Evolutionary conservation across 1,140 invertebrate genomes (phyloP).

Genomic region (Magallana ariakensis): DNA sequence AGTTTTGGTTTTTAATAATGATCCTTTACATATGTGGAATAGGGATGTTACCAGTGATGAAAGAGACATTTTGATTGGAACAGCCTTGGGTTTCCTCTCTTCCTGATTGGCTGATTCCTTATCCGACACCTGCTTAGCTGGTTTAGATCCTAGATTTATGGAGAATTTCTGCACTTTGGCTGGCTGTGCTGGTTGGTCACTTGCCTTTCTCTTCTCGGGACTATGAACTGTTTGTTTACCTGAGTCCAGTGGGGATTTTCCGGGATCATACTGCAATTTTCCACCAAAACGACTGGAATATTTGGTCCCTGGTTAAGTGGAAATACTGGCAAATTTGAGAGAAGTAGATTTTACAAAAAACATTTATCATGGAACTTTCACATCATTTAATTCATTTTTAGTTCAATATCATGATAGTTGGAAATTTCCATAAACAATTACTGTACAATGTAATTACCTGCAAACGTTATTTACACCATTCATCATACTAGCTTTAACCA

Average conservation of each 20-base stretch:
- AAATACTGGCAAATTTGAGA: conserved; percentile 36
- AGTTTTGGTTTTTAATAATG: too few species aligned
- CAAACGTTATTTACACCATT: too few species aligned
- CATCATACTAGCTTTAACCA: too few species aligned
- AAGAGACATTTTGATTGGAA: conserved; percentile 1
- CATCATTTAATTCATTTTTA: too few species aligned
- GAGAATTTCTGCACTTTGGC: conserved; percentile 1
- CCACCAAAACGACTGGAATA: not conserved
- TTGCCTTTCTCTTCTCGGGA: not conserved
- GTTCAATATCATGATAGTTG: too few species aligned
- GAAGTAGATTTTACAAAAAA: conserved; percentile 21
- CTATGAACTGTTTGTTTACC: not conserved
- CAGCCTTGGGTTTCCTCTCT: conserved; percentile 10
- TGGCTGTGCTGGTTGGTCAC: not conserved
- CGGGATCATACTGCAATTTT: not conserved
- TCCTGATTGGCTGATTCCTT: not conserved
- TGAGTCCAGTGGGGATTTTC: not conserved
- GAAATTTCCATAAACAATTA: too few species aligned
- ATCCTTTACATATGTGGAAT: too few species aligned
- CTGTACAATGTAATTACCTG: too few species aligned
- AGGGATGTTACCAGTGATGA: not conserved
- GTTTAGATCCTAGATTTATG: not conserved
- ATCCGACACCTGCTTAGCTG: not conserved
- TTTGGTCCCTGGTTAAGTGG: conserved; percentile 26
- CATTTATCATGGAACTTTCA: too few species aligned